These are phyloP conservation scores for Beris morrisii DNA, from an alignment of 2,888 invertebrate genomes.

Conservation along the genomic window DNA sequence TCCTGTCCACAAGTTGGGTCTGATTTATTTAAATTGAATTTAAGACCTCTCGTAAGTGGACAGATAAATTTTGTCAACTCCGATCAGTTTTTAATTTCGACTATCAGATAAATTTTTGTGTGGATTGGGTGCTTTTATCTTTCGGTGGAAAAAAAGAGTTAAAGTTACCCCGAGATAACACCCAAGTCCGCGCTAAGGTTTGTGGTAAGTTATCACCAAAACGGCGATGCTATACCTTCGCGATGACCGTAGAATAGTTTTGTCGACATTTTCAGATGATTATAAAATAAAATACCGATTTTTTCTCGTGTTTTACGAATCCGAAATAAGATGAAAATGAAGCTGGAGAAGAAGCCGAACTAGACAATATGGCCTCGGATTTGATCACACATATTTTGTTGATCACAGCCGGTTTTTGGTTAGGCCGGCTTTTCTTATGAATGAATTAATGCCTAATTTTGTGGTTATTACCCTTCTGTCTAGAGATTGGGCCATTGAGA, in stretches of 20 bases:
- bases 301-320: too few species aligned
- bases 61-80: constrained; percentile 27
- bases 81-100: constrained; percentile 25
- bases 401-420: background rate
- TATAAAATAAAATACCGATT: too few species aligned
- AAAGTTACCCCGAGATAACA: constrained; percentile 3
- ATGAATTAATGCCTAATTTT: constrained; percentile 19
- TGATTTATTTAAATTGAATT: constrained; percentile 8
- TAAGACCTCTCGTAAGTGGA: constrained; percentile 16
- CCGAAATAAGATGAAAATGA: too few species aligned
- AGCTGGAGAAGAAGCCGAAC: constrained; percentile 7
- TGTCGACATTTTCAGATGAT: constrained; percentile 13
- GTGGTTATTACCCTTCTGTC: background rate
- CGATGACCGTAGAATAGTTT: constrained; percentile 17
- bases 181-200: background rate
- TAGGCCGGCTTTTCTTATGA: constrained; percentile 23
- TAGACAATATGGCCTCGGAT: constrained; percentile 25
- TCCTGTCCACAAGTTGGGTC: constrained; percentile 4
- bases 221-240: constrained; percentile 1
- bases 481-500: background rate
- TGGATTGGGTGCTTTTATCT: constrained; percentile 11
- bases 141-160: constrained; percentile 1
- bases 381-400: background rate
- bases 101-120: constrained; percentile 9
- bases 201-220: constrained; percentile 18